Conservation (phyloP, 2,888 invertebrate species). For the Kryphioiulus occultus region DNA sequence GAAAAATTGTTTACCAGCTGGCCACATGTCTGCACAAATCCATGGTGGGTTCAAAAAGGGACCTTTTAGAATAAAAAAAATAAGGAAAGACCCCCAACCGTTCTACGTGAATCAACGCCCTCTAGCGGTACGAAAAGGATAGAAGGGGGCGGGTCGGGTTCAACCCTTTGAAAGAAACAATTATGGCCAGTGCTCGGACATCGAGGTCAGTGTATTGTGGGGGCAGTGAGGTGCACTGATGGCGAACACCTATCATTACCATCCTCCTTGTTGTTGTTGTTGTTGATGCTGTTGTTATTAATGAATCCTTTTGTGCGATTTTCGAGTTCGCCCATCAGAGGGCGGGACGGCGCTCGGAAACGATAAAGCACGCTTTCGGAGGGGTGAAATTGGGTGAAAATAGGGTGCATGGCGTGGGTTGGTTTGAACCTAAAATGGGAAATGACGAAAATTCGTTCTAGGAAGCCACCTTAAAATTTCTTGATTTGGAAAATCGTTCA, state of each 20-base stretch:
- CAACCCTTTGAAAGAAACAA: constrained; percentile 6
- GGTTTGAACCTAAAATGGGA: background rate
- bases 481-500: too few species aligned
- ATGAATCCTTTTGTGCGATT: background rate
- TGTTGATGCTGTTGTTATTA: background rate
- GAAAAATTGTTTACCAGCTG: too few species aligned
- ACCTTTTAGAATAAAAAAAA: too few species aligned
- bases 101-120: background rate
- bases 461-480: background rate
- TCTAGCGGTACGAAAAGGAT: background rate
- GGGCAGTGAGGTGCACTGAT: background rate
- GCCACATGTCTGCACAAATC: too few species aligned
- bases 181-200: background rate
- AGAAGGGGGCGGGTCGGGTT: background rate
- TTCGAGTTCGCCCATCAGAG: background rate
- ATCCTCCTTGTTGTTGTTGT: background rate
- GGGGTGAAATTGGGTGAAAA: background rate
- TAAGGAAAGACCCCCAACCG: background rate
- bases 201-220: constrained; percentile 13
- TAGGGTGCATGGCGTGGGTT: background rate
- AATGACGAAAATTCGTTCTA: background rate
- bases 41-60: too few species aligned
- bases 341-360: background rate
- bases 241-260: background rate
- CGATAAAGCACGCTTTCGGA: background rate